Evolutionary conservation across 2,797 vertebrate genomes (phyloP), one percentile per base, ranked within the genome.

Genomic region (Scleropages formosus): DNA sequence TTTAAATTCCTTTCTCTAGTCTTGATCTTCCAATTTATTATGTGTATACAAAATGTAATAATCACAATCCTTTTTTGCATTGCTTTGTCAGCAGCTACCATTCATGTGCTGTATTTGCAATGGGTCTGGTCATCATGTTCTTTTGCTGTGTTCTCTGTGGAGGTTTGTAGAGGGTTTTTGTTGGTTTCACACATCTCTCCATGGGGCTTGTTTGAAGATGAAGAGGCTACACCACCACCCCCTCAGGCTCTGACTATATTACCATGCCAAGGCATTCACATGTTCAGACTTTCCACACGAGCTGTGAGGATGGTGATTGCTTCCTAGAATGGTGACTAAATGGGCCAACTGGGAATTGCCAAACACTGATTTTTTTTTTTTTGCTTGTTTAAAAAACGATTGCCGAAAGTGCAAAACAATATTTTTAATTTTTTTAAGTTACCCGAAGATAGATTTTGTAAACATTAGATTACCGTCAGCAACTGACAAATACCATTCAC

Each of bases 271-370:
- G 24, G 49, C 4, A 47, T 53, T 51, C 68, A 27, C 8, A 31
- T 12, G 24, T 47, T 70, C 68, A 56, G 22, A 70, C 68, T 70
- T 70, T 70, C 68, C 68, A 27, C 15, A 27, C 16, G 1, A 24
- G 13, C 22, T 53, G 67, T 27, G 26, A 47, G 26, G 9, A 56
- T 26, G 24, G 2, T 70, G 22, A 22, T 51, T 69, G 51, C 49
- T 53, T 70, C 49, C 68, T 8, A 27, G 13, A 56, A 51, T 56
- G 15, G 22, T 70, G 68, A 70, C 68, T 70, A 70, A 70, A 49
- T 70, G 56, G 68, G 16, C 8, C 16, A 47, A 49, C 68, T 70
- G 20, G 26, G 47, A 56, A 56, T 56, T 70, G 47, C 53, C 47
- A 67, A 65, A 8, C 44, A 47, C 65, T 47, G 10, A n/a, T 67